Conservation (phyloP, 2,113 vertebrate genomes). For the Mormyrus iriodes region DNA sequence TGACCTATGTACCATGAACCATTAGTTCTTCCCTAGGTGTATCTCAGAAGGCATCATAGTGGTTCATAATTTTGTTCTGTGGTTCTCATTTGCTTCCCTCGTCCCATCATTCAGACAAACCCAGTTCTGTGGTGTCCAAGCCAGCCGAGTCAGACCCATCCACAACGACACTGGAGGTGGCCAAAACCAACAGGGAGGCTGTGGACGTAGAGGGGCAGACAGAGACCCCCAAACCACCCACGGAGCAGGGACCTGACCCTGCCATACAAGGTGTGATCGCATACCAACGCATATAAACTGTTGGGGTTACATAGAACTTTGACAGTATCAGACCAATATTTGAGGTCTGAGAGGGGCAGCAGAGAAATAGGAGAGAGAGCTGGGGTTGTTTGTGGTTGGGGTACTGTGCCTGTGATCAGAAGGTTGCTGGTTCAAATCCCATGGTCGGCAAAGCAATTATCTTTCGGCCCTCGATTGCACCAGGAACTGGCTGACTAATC, state of each 20-base stretch:
- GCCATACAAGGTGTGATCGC: constrained; percentile 6
- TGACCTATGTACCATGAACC: background rate
- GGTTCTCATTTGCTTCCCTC: background rate
- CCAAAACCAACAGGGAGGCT: background rate
- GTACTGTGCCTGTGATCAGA: background rate
- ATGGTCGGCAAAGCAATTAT: background rate
- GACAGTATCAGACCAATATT: background rate
- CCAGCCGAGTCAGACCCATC: background rate
- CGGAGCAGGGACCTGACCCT: background rate
- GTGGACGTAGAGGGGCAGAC: background rate
- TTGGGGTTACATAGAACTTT: background rate
- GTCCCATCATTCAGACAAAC: constrained; percentile 37
- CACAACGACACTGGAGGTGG: background rate
- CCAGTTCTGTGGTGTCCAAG: constrained; percentile 25
- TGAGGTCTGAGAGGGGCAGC: background rate
- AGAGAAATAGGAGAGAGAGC: background rate
- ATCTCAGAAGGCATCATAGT: background rate
- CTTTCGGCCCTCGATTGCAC: background rate
- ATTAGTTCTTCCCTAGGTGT: background rate
- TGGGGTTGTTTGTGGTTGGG: background rate
- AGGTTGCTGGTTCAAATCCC: background rate
- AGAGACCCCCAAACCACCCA: background rate
- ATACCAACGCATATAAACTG: background rate
- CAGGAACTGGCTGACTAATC: background rate
- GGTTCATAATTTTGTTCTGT: background rate